A percentile compares a stretch with the other conserved stretches of the same genome.
Evolutionary conservation across 2,797 vertebrate genomes (phyloP).

Genomic region (Scomberomorus guttatus): DNA sequence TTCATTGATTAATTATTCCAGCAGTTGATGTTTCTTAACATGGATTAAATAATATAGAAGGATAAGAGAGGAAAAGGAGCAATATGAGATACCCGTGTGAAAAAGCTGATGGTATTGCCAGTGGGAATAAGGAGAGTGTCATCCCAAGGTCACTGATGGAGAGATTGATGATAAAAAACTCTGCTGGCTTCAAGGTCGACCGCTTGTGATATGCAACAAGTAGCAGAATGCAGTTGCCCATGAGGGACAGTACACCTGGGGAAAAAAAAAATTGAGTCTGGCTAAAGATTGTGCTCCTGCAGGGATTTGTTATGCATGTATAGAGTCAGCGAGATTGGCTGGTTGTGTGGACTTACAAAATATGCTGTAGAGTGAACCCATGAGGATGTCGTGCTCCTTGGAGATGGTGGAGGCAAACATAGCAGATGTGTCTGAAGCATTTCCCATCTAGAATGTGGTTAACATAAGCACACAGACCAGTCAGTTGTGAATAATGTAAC

Average conservation of each 20-base stretch:
- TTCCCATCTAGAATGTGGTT: slow-evolving; percentile 86
- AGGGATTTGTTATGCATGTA: not conserved
- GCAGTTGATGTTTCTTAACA: not conserved
- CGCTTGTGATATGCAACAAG: slow-evolving; percentile 89
- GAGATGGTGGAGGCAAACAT: slow-evolving; percentile 87
- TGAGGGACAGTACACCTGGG: slow-evolving; percentile 85
- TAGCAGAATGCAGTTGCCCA: slow-evolving; percentile 88
- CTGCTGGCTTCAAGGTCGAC: slow-evolving; percentile 89
- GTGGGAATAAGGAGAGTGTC: slow-evolving; percentile 89
- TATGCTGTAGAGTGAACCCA: slow-evolving; percentile 86
- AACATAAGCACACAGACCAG: slow-evolving; percentile 13
- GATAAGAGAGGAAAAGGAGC: not conserved
- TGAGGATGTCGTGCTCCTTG: slow-evolving; percentile 87
- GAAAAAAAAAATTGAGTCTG: not conserved
- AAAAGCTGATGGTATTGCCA: slow-evolving; percentile 89
- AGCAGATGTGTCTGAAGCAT: slow-evolving; percentile 81
- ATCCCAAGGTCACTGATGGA: slow-evolving; percentile 92
- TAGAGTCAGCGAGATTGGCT: not conserved
- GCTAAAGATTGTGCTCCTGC: not conserved
- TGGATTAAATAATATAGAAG: not conserved
- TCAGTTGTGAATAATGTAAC: not conserved
- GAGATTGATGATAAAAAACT: slow-evolving; percentile 92
- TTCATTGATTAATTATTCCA: too few species aligned
- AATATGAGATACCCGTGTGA: slow-evolving; percentile 86
- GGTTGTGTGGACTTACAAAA: slow-evolving; percentile 85